A percentile compares a stretch with the other conserved stretches of the same genome.
These are phyloP conservation scores for Platichthys stellatus DNA, from an alignment of 2,113 vertebrate species.

Conservation along the genomic window DNA sequence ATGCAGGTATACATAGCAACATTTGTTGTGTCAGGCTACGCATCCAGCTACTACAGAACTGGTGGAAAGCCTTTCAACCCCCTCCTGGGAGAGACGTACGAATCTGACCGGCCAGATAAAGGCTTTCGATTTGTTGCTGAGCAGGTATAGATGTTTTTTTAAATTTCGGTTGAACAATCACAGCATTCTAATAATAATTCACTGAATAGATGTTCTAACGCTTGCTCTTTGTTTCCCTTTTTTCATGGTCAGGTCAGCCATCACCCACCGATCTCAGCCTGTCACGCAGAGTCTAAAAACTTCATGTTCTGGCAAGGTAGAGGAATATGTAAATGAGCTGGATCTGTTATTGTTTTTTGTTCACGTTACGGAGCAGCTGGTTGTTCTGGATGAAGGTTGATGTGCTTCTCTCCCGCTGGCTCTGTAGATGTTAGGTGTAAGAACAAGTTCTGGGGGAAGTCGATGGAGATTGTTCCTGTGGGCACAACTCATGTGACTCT, in stretches of 20 bases:
- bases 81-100: constrained; percentile 94
- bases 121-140: constrained; percentile 94
- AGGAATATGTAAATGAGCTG: background rate
- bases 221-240: background rate
- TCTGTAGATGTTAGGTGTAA: constrained; percentile 95
- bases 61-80: constrained; percentile 98
- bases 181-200: background rate
- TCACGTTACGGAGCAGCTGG: background rate
- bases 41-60: constrained; percentile 94
- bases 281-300: constrained; percentile 94
- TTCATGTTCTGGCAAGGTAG: constrained; percentile 98
- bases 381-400: constrained; percentile 1
- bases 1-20: constrained; percentile 92
- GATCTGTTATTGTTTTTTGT: background rate
- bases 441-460: constrained; percentile 99
- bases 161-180: background rate
- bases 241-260: constrained; percentile 91
- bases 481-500: constrained; percentile 92
- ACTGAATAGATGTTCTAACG: background rate
- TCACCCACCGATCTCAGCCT: constrained; percentile 97
- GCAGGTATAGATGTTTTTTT: constrained; percentile 83
- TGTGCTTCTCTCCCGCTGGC: constrained; percentile 49
- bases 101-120: constrained; percentile 92
- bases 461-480: constrained; percentile 98
- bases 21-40: constrained; percentile 93